These are phyloP conservation scores for Penelope pileata DNA, from an alignment of 2,113 vertebrate species.

Conservation along the genomic window DNA sequence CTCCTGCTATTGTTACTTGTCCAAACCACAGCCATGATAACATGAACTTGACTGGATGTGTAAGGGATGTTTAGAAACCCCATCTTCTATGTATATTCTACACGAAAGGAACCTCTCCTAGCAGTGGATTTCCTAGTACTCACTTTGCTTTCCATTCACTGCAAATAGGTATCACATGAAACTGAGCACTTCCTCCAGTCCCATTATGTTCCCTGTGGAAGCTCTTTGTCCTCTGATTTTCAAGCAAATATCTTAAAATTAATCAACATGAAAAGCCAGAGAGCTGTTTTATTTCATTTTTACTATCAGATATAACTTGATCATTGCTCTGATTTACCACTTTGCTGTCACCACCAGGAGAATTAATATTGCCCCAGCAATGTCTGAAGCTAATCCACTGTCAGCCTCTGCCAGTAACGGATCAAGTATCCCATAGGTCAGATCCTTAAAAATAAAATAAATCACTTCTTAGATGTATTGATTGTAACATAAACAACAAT, in stretches of 20 bases:
- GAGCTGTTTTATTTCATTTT: not conserved
- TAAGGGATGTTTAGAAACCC: not conserved
- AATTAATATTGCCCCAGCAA: not conserved
- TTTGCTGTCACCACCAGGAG: not conserved
- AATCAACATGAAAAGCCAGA: not conserved
- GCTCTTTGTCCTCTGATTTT: not conserved
- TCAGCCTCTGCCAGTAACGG: not conserved
- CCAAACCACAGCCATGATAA: not conserved
- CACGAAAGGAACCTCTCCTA: not conserved
- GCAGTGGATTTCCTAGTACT: not conserved
- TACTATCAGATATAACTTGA: not conserved
- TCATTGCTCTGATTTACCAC: not conserved
- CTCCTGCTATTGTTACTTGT: not conserved
- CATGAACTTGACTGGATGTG: fast-evolving
- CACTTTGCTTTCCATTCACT: not conserved
- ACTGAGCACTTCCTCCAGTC: fast-evolving
- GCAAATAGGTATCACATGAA: not conserved
- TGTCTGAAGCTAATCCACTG: not conserved
- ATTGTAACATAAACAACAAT: not conserved
- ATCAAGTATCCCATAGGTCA: not conserved
- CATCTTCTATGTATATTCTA: not conserved
- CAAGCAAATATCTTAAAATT: not conserved
- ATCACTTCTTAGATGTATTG: not conserved
- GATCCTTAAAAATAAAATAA: not conserved
- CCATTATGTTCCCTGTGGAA: not conserved